Percentiles rank a stretch among this genome's conserved stretches.
Conservation (phyloP, 53 echinoderm and acorn worm species). For the Temnopleurus reevesii region DNA sequence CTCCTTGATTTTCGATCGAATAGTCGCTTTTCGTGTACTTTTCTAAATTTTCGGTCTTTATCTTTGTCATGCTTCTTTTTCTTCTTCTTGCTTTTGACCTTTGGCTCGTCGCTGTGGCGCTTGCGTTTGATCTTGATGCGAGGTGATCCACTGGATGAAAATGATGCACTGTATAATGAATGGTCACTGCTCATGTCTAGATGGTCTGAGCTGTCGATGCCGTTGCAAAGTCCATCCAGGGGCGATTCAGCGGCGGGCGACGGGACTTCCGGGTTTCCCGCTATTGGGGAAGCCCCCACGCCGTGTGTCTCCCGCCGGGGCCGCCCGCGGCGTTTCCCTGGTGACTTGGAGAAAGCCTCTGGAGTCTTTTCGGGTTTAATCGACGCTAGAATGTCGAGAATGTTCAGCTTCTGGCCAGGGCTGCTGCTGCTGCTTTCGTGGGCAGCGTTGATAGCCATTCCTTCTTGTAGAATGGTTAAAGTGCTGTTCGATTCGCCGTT, state of each 20-base stretch:
- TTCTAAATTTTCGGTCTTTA: neutral
- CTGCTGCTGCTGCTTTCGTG: conserved; percentile 63
- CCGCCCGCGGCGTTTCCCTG: conserved; percentile 47
- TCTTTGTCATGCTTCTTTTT: conserved; percentile 54
- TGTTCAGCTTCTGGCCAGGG: conserved; percentile 62
- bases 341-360: neutral
- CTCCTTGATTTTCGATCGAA: neutral
- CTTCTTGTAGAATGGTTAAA: conserved; percentile 84
- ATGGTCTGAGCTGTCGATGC: conserved; percentile 16
- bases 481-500: conserved; percentile 89
- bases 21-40: neutral
- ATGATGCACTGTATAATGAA: conserved; percentile 61
- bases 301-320: conserved; percentile 41
- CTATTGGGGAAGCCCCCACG: conserved; percentile 53
- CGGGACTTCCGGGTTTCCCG: conserved; percentile 51
- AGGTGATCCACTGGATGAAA: conserved; percentile 62
- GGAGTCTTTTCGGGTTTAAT: conserved; percentile 52
- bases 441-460: conserved; percentile 85
- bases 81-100: conserved; percentile 63
- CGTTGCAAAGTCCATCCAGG: conserved; percentile 35
- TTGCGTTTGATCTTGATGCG: conserved; percentile 86
- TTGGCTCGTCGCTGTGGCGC: conserved; percentile 37
- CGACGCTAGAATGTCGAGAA: conserved; percentile 72
- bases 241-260: neutral
- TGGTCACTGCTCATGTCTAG: conserved; percentile 51